These are phyloP conservation scores for Amphimedon queenslandica DNA, from an alignment of 37 sponge, comb jelly and placozoan genomes.

Conservation along the genomic window DNA sequence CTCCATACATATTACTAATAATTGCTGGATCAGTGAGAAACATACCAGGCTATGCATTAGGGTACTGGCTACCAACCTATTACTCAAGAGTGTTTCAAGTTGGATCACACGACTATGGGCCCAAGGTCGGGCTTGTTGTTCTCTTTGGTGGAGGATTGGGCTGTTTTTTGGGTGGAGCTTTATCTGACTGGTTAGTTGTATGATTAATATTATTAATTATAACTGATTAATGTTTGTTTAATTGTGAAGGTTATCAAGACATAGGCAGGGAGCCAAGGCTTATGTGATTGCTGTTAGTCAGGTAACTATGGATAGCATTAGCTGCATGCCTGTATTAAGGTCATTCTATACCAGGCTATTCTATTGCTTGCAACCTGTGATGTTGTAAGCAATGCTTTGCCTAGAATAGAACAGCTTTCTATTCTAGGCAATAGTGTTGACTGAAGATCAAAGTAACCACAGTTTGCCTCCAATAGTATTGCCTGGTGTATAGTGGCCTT, in stretches of 20 bases:
- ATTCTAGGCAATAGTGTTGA: no score
- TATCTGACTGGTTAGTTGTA: conserved; percentile 66
- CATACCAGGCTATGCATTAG: conserved; percentile 83
- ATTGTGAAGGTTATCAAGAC: conserved; percentile 34
- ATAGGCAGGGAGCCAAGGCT: conserved; percentile 43
- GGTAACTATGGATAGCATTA: no score
- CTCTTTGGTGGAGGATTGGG: conserved; percentile 80
- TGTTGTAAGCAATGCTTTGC: no score
- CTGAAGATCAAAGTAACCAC: no score
- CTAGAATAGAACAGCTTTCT: no score
- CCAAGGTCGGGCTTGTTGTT: conserved; percentile 64
- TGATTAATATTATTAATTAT: background rate
- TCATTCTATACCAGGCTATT: no score
- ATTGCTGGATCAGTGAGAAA: conserved; percentile 82
- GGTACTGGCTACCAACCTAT: conserved; percentile 86
- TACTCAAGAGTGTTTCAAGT: conserved; percentile 35
- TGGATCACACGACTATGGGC: conserved; percentile 47
- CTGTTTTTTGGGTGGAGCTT: conserved; percentile 68
- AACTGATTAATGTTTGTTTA: background rate
- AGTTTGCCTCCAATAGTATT: no score
- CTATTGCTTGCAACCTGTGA: no score
- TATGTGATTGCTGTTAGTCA: conserved; percentile 49
- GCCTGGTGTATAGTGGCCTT: no score
- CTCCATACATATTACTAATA: conserved; percentile 64
- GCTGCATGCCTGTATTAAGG: no score